phyloP scores from a whole-genome alignment of 2,113 vertebrate species.

The Chelonoidis abingdonii region DNA sequence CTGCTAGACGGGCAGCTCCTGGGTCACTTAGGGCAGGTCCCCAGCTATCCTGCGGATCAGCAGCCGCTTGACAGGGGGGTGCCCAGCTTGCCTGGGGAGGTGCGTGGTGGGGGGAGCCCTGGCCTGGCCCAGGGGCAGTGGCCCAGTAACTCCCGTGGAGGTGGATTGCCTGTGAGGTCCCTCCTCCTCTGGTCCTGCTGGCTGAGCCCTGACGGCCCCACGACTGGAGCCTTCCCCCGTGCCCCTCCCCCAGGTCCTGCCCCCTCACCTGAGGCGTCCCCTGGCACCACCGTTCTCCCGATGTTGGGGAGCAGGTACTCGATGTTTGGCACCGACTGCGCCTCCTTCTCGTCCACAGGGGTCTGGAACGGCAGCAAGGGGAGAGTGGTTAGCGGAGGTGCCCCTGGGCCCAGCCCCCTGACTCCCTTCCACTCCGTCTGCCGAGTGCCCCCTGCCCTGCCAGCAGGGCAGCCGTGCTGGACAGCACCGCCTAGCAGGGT shows the following conservation, averaged over 20 bases:
- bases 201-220: neutral
- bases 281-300: conserved; percentile 87
- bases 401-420: neutral
- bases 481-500: neutral
- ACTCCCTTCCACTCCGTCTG: neutral
- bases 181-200: no score
- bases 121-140: rapidly evolving
- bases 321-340: conserved; percentile 95
- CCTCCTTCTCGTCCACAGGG: conserved; percentile 93
- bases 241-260: neutral
- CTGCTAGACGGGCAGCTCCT: neutral
- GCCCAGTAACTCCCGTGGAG: neutral
- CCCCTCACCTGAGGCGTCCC: conserved; percentile 92
- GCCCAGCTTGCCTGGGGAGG: neutral
- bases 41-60: neutral
- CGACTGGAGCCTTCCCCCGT: neutral
- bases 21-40: neutral
- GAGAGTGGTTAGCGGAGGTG: neutral
- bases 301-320: conserved; percentile 98
- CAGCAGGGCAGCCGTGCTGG: neutral
- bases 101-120: rapidly evolving
- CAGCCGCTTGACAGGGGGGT: neutral
- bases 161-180: neutral
- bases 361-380: conserved; percentile 76
- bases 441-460: neutral